Conservation (phyloP, 2,888 invertebrate genomes). For the Rhagonycha lutea region DNA sequence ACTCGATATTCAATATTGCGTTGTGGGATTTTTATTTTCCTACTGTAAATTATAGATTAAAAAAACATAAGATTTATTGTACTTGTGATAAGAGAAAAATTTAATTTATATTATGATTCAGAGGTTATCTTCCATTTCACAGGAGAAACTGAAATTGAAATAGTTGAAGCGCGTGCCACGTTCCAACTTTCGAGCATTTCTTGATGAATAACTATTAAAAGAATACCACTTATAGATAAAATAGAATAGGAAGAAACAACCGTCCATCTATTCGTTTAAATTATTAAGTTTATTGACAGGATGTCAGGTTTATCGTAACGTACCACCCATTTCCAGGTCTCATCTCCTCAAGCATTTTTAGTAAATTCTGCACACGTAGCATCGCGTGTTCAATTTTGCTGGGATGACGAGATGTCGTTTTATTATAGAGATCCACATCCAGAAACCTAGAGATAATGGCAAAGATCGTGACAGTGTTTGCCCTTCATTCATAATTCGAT, state of each 20-base stretch:
- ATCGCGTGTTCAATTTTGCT: slow-evolving; percentile 43
- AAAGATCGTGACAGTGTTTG: slow-evolving; percentile 31
- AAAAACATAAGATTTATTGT: not conserved
- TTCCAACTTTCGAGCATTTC: not conserved
- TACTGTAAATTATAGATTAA: not conserved
- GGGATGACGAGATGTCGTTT: slow-evolving; percentile 37
- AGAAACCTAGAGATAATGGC: slow-evolving; percentile 38
- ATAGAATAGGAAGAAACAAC: slow-evolving; percentile 18
- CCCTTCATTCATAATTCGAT: slow-evolving; percentile 28
- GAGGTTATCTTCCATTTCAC: not conserved
- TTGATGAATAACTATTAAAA: not conserved
- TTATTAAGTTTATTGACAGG: slow-evolving; percentile 30
- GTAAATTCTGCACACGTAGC: slow-evolving; percentile 52
- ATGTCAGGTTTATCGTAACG: slow-evolving; percentile 30
- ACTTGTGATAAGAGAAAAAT: not conserved
- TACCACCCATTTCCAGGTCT: slow-evolving; percentile 29
- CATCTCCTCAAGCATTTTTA: slow-evolving; percentile 30
- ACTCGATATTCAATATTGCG: not conserved
- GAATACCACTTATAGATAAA: slow-evolving; percentile 1
- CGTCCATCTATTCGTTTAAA: slow-evolving; percentile 26
- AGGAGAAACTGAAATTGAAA: not conserved
- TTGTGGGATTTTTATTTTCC: not conserved
- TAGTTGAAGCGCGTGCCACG: not conserved
- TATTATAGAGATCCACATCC: slow-evolving; percentile 40
- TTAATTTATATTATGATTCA: not conserved